These are phyloP conservation scores for Peribatodes rhomboidaria DNA, from an alignment of 2,888 invertebrate genomes.

Conservation along the genomic window DNA sequence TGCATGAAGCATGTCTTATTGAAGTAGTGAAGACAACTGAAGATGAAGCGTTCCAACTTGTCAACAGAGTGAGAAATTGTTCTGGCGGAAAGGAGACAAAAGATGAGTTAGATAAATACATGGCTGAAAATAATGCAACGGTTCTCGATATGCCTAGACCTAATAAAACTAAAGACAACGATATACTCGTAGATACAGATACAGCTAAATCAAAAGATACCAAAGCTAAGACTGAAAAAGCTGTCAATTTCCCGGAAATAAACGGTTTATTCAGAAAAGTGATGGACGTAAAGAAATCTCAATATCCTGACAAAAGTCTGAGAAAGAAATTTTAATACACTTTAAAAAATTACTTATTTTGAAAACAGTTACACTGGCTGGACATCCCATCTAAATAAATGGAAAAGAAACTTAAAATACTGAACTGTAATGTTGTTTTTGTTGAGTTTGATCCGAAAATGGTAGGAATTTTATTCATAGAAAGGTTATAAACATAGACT, in stretches of 20 bases:
- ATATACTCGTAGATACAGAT: too few relatives aligned
- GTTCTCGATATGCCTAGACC: constrained; percentile 60
- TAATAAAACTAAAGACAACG: constrained; percentile 32
- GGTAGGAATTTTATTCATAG: neutral
- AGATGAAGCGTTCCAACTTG: constrained; percentile 69
- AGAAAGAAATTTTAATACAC: constrained; percentile 59
- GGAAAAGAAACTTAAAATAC: neutral
- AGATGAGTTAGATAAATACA: constrained; percentile 54
- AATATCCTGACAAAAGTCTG: constrained; percentile 57
- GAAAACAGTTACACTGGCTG: neutral
- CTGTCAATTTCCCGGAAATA: too few relatives aligned
- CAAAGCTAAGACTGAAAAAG: constrained; percentile 26
- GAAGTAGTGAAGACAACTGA: constrained; percentile 77
- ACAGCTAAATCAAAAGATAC: constrained; percentile 45
- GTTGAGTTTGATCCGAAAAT: neutral
- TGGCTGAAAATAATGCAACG: constrained; percentile 73
- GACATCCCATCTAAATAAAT: neutral
- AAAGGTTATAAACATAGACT: too few relatives aligned
- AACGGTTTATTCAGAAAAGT: constrained; percentile 66
- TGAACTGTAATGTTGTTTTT: neutral
- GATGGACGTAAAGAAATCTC: constrained; percentile 56
- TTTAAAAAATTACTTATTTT: neutral
- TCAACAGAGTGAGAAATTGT: constrained; percentile 64
- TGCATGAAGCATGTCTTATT: constrained; percentile 83
- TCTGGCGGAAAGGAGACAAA: constrained; percentile 57